Evolutionary conservation across 2,888 invertebrate genomes (phyloP).

Genomic region (Gibbula magus): DNA sequence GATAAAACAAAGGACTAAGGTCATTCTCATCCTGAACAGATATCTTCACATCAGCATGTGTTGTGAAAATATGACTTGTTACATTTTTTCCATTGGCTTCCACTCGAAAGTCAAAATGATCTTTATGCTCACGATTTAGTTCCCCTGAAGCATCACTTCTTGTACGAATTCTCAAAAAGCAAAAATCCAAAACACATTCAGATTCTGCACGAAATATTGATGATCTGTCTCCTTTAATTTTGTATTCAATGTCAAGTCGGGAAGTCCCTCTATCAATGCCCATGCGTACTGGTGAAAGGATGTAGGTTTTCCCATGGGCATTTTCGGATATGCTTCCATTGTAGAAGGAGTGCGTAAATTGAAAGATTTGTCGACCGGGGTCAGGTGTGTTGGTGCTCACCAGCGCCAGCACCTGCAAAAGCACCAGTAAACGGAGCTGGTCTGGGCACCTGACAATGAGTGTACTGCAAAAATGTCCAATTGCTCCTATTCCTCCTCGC

Average conservation of each 20-base stretch:
- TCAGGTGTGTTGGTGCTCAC: conserved; percentile 4
- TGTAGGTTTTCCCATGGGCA: conserved; percentile 85
- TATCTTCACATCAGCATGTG: conserved; percentile 78
- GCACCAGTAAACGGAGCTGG: neutral
- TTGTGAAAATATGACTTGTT: conserved; percentile 76
- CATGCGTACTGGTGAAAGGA: conserved; percentile 83
- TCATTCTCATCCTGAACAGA: conserved; percentile 79
- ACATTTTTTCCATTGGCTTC: conserved; percentile 79
- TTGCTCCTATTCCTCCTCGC: conserved; percentile 24
- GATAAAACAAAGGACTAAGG: conserved; percentile 93
- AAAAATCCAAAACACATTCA: conserved; percentile 92
- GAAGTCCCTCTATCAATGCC: conserved; percentile 81
- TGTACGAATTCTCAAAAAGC: conserved; percentile 91
- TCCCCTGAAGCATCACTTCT: conserved; percentile 90
- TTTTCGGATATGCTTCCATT: conserved; percentile 71
- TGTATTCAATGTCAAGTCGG: conserved; percentile 82
- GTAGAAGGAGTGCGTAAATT: conserved; percentile 68
- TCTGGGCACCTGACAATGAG: neutral
- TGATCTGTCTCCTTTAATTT: conserved; percentile 91
- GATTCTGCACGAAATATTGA: conserved; percentile 94
- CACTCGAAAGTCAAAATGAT: conserved; percentile 87
- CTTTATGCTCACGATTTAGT: conserved; percentile 93
- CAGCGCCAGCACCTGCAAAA: neutral
- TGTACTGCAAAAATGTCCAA: neutral
- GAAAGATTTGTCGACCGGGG: conserved; percentile 36